Conservation (phyloP, 2,888 invertebrate genomes). For the Orthosia cruda region DNA sequence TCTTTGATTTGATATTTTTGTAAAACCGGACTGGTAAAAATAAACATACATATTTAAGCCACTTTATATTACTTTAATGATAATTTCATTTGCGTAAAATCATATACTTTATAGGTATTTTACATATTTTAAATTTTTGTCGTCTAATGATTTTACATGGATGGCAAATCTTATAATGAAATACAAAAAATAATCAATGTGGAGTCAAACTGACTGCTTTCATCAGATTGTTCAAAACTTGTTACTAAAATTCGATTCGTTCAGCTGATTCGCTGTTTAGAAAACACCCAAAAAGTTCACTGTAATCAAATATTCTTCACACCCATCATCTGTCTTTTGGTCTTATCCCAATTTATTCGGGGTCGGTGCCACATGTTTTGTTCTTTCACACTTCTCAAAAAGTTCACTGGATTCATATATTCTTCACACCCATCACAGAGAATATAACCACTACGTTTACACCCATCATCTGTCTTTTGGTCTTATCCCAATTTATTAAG, state of each 20-base stretch:
- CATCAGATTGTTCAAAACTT: no score
- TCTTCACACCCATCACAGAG: not conserved
- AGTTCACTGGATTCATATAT: not conserved
- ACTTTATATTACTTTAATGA: not conserved
- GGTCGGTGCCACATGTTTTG: no score
- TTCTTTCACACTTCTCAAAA: no score
- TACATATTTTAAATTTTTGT: not conserved
- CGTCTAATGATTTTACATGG: not conserved
- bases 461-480: no score
- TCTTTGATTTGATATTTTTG: conserved; percentile 13
- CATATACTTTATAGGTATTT: not conserved
- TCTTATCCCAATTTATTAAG: no score
- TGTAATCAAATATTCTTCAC: no score
- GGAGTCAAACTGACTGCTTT: no score
- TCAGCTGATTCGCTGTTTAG: not conserved
- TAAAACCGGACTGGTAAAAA: not conserved
- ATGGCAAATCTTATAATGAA: not conserved
- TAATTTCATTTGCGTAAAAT: not conserved
- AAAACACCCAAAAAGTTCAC: not conserved
- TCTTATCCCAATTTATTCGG: no score
- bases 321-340: no score
- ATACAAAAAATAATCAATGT: no score
- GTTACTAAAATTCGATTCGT: no score
- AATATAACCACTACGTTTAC: no score
- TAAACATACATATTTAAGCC: not conserved